These are phyloP conservation scores for Brachypalpus laphriformis DNA, from an alignment of 2,888 invertebrate species.

Conservation along the genomic window DNA sequence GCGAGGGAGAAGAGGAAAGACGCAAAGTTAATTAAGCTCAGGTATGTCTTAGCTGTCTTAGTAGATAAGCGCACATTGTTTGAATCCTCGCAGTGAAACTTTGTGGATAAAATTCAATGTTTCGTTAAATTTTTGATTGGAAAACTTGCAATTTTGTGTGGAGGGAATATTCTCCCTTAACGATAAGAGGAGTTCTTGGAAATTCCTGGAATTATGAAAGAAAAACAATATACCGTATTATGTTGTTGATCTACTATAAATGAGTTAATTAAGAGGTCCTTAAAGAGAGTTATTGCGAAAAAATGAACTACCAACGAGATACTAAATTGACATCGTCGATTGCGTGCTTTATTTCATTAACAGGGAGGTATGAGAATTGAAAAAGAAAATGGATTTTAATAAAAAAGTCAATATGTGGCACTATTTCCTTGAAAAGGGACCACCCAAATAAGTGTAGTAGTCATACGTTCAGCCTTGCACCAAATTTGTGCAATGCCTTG, in stretches of 20 bases:
- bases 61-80: not conserved
- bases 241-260: not conserved
- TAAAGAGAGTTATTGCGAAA: not conserved
- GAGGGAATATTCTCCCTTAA: not conserved
- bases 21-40: slow-evolving; percentile 36
- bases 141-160: slow-evolving; percentile 38
- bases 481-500: no score
- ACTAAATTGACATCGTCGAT: no score
- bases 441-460: no score
- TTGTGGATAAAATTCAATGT: slow-evolving; percentile 43
- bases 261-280: slow-evolving; percentile 5
- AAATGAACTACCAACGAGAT: no score
- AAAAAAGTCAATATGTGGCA: no score
- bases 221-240: not conserved
- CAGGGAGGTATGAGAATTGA: no score
- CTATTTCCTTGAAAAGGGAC: no score
- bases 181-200: not conserved
- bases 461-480: no score
- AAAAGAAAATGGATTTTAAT: no score
- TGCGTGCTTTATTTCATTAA: no score
- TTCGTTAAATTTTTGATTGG: slow-evolving; percentile 38
- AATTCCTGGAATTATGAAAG: not conserved
- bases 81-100: not conserved
- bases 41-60: not conserved
- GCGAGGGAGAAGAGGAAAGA: not conserved